Conservation (phyloP, 2,888 invertebrate species). For the Macroteleia sp. region DNA sequence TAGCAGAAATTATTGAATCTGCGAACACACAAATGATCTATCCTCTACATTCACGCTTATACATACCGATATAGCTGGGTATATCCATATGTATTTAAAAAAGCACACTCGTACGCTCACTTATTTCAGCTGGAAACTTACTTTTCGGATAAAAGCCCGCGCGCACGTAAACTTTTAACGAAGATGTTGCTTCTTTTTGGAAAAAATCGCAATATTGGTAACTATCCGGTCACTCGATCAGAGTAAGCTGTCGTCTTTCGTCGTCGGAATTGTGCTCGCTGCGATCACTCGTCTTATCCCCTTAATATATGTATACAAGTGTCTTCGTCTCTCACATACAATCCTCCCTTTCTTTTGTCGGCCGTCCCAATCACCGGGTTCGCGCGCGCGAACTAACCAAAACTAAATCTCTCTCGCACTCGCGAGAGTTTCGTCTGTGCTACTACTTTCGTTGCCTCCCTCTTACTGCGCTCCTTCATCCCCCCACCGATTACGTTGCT, state of each 20-base stretch:
- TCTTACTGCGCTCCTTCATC: conserved; percentile 57
- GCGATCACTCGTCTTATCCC: conserved; percentile 64
- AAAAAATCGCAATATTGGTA: conserved; percentile 25
- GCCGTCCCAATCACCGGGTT: conserved; percentile 83
- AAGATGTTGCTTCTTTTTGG: neutral
- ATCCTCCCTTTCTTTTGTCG: conserved; percentile 71
- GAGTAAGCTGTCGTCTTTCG: too few species aligned
- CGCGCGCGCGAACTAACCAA: conserved; percentile 84
- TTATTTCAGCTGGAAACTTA: conserved; percentile 36
- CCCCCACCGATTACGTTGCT: conserved; percentile 59
- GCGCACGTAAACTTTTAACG: conserved; percentile 45
- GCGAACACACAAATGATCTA: neutral
- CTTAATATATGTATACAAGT: conserved; percentile 34
- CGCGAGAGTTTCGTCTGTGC: conserved; percentile 66
- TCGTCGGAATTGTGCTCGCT: conserved; percentile 66
- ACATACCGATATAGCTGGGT: conserved; percentile 21
- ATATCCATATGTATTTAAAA: conserved; percentile 6
- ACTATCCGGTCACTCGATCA: conserved; percentile 45
- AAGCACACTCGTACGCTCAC: conserved; percentile 20
- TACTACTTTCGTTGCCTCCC: conserved; percentile 65
- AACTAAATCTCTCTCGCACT: conserved; percentile 77
- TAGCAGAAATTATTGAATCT: too few species aligned
- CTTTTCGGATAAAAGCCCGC: conserved; percentile 51
- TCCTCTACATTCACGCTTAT: conserved; percentile 32
- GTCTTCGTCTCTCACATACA: conserved; percentile 61